These are phyloP conservation scores for Oscheius onirici DNA, from an alignment of 2,888 invertebrate genomes.

Conservation along the genomic window DNA sequence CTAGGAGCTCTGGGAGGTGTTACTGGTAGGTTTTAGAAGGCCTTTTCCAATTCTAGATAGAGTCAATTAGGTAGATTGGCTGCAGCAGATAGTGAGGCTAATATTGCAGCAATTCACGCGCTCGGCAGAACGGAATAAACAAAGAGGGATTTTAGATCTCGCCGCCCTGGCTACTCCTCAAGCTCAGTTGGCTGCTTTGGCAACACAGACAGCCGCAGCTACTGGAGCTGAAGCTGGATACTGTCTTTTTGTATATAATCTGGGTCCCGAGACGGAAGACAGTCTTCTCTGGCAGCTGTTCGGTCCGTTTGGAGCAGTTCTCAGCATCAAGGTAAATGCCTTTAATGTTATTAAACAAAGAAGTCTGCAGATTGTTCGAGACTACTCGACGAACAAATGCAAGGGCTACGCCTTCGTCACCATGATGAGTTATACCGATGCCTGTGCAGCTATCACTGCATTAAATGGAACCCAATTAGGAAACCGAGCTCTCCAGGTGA, in stretches of 20 bases:
- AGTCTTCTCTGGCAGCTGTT: constrained; percentile 92
- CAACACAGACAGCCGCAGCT: constrained; percentile 39
- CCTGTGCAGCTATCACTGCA: constrained; percentile 92
- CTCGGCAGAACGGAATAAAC: neutral
- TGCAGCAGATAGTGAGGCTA: constrained; percentile 26
- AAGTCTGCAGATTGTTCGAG: constrained; percentile 80
- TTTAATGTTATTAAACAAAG: neutral
- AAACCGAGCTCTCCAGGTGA: constrained; percentile 91
- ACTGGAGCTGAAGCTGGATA: constrained; percentile 79
- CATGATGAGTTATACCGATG: constrained; percentile 98
- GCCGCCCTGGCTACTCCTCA: constrained; percentile 21
- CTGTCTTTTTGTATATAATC: constrained; percentile 92
- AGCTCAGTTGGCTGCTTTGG: constrained; percentile 44
- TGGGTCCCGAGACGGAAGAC: constrained; percentile 90
- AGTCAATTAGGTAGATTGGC: constrained; percentile 28
- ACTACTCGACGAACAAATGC: constrained; percentile 94
- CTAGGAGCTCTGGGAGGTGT: constrained; percentile 41
- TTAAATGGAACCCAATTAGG: constrained; percentile 94
- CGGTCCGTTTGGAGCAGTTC: constrained; percentile 95
- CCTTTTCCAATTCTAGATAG: constrained; percentile 5
- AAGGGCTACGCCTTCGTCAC: constrained; percentile 98
- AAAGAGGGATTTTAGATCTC: constrained; percentile 1
- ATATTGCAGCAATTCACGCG: constrained; percentile 3
- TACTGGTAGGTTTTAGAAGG: constrained; percentile 6
- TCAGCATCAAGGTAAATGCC: constrained; percentile 85